Evolutionary conservation across 2,113 vertebrate species (phyloP).

Genomic region (Bubo blakistoni): DNA sequence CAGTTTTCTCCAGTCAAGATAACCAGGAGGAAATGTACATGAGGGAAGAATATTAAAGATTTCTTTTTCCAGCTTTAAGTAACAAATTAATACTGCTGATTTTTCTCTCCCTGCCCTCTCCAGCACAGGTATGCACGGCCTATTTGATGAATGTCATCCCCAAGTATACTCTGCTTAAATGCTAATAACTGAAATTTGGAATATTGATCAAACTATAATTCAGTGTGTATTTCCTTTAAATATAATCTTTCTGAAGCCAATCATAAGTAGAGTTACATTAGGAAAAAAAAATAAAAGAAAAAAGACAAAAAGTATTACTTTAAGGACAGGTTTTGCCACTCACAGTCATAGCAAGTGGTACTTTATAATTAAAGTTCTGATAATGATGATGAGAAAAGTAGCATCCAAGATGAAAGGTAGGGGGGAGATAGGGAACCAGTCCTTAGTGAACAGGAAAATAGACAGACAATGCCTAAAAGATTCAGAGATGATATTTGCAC

Average conservation of each 20-base stretch:
- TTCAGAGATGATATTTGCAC: conserved; percentile 24
- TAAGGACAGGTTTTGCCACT: background rate
- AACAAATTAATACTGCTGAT: background rate
- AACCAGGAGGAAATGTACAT: background rate
- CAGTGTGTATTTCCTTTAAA: conserved; percentile 1
- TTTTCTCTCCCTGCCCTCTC: background rate
- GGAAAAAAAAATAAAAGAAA: background rate
- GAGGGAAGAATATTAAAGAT: conserved; percentile 20
- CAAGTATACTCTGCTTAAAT: background rate
- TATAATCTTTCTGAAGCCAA: background rate
- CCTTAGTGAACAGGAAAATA: conserved; percentile 18
- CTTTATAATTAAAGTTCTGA: background rate
- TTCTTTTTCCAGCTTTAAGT: conserved; percentile 4
- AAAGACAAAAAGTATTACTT: background rate
- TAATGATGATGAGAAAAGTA: background rate
- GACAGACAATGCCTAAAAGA: conserved; percentile 16
- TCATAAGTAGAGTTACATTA: background rate
- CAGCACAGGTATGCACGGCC: background rate
- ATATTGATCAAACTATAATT: background rate
- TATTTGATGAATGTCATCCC: background rate
- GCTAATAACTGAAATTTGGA: conserved; percentile 1
- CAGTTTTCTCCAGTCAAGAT: conserved; percentile 34
- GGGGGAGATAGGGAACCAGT: background rate
- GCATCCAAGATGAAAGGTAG: background rate
- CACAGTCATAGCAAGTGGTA: background rate